Conservation (phyloP, 1,140 invertebrate species). For the Archivesica marissinica region DNA sequence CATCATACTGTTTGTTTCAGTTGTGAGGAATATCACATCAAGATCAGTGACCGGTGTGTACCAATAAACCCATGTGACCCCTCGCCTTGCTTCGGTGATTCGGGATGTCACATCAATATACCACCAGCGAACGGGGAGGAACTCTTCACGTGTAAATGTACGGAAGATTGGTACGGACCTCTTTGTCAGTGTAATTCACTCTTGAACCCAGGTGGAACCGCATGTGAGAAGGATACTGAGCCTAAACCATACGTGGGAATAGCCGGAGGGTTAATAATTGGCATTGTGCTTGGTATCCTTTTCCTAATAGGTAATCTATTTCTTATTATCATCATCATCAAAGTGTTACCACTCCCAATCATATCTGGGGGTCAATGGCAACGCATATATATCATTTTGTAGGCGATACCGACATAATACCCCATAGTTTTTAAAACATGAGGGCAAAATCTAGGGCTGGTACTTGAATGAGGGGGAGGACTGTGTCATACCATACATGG, state of each 20-base stretch:
- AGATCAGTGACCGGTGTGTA: neutral
- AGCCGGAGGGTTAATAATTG: slow-evolving; percentile 74
- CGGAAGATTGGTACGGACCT: slow-evolving; percentile 29
- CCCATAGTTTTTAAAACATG: too few species aligned
- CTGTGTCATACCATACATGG: too few species aligned
- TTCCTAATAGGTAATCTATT: slow-evolving; percentile 79
- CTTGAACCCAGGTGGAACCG: slow-evolving; percentile 95
- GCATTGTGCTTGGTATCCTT: slow-evolving; percentile 77
- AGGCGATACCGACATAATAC: too few species aligned
- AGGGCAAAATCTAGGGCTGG: too few species aligned
- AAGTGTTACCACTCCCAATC: too few species aligned
- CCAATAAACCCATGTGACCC: slow-evolving; percentile 37
- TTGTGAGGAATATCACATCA: slow-evolving; percentile 17
- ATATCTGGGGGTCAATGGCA: too few species aligned
- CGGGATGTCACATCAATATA: slow-evolving; percentile 56
- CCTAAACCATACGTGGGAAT: slow-evolving; percentile 65
- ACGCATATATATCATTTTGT: too few species aligned
- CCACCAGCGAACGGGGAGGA: neutral
- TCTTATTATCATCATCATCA: too few species aligned
- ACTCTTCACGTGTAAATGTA: slow-evolving; percentile 35
- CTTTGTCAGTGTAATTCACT: slow-evolving; percentile 88
- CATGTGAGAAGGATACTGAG: slow-evolving; percentile 85
- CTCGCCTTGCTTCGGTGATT: slow-evolving; percentile 76
- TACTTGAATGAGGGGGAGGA: too few species aligned
- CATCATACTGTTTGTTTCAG: slow-evolving; percentile 33